A percentile compares a stretch with the other conserved stretches of the same genome.
These are phyloP conservation scores for Sarcophaga subvicina DNA, from an alignment of 2,888 invertebrate genomes.

Conservation along the genomic window DNA sequence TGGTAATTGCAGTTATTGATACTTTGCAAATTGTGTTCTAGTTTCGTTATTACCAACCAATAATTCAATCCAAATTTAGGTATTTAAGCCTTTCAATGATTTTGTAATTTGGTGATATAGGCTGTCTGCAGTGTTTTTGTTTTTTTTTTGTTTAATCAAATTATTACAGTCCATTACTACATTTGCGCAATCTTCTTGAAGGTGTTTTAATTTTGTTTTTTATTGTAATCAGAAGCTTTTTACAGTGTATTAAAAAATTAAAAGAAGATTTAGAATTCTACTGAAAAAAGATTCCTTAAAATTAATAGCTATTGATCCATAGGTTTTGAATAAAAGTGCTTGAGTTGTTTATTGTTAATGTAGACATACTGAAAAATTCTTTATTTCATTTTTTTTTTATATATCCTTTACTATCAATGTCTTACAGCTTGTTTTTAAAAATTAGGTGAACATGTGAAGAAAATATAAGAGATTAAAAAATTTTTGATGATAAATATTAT, in stretches of 20 bases:
- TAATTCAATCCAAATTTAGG: constrained; percentile 45
- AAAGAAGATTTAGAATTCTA: constrained; percentile 33
- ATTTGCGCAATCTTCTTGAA: constrained; percentile 26
- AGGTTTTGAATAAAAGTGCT: constrained; percentile 51
- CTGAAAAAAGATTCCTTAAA: neutral
- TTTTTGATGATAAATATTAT: constrained; percentile 12
- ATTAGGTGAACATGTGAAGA: constrained; percentile 56
- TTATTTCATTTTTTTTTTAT: constrained; percentile 59
- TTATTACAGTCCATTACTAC: constrained; percentile 33
- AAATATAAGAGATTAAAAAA: constrained; percentile 14
- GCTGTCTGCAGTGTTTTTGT: constrained; percentile 43
- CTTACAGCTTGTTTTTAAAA: constrained; percentile 63
- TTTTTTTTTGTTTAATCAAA: neutral
- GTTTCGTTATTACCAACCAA: constrained; percentile 32
- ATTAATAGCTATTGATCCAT: constrained; percentile 12
- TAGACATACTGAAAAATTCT: constrained; percentile 60
- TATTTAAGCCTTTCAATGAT: neutral
- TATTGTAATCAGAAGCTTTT: constrained; percentile 26
- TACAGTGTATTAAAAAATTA: constrained; percentile 43
- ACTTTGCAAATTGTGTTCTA: constrained; percentile 42
- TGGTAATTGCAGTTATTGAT: constrained; percentile 23
- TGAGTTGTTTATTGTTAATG: constrained; percentile 46
- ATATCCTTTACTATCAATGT: constrained; percentile 51
- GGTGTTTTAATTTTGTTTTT: neutral
- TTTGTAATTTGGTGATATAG: constrained; percentile 23